Evolutionary conservation across 2,888 invertebrate genomes (phyloP), one percentile per base, ranked within the genome.

Genomic region (Drosophila suboccidentalis): DNA sequence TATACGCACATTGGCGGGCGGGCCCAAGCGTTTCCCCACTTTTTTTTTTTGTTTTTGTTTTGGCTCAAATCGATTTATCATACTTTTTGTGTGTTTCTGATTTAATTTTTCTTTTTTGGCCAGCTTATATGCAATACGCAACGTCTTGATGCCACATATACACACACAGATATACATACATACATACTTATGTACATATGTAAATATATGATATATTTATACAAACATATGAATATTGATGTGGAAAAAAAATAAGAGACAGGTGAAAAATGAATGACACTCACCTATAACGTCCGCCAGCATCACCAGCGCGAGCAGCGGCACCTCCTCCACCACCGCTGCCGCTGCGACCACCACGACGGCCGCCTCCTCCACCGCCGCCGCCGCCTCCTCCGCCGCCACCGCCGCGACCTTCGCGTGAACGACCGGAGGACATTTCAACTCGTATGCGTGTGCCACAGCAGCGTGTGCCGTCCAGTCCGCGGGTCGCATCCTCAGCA

Each of bases 361-460:
- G 91, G 68, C 94, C 90, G 10, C 92, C 90, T 3, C 92, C 89
- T 3, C 92, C 90, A 44, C 94, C 92, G 65, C 95, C 95, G 76
- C 95, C 95, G 78, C 91, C 84, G 0, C 90, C 87, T 0, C 92
- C 90, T 6, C 91, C 91, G 1, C 91, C 91, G 3, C 95, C 91
- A 38, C 95, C 95, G 74, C 95, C 95, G 75, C 95, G 95, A 62
- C 95, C 96, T 81, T 95, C 95, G 57, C 97, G 94, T 55, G 96
- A 96, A 82, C 97, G 94, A 0, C 97, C 97, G 75, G 96, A 97
- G 0, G 97, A 97, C 98, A 98, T 98, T 93, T 98, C 98, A 15
- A 98, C 97, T 71, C 97, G 95, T 58, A 98, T 97, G 89, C 97
- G 95, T 32, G 97, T 96, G 10, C 98, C 97, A 93, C 97, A 97